Evolutionary conservation across 2,113 vertebrate genomes (phyloP), one percentile per base, ranked within the genome.

Genomic region (Lophura nycthemera): DNA sequence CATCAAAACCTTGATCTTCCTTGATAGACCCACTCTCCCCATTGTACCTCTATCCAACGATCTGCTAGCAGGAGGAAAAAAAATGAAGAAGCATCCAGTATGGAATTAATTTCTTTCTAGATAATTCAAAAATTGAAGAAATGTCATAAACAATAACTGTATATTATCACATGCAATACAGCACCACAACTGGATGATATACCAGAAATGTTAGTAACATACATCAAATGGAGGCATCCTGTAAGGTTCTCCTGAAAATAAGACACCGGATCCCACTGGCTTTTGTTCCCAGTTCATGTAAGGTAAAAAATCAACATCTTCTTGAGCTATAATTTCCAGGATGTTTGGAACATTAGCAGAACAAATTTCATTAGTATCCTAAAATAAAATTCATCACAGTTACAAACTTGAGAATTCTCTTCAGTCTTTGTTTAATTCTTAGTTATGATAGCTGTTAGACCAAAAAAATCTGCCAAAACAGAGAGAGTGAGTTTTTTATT

Each of bases 271-370:
- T 21, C 30, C 43, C 32, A 19, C 10, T 77, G 34, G 47, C 25
- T 34, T 36, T 57, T 21, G 4, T 24, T 93, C 67, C 98, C 98
- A 99, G 63, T 61, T 84, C 64, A 99, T 89, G 54, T 98, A 99
- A 2, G 98, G 97, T 47, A 99, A 96, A 95, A 99, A 95, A 94
- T 99, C 98, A 66, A 99, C 97, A 75, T 98, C 97, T 94, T 98
- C 98, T 63, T 98, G 93, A 59, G 97, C 93, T 34, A 98, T 93
- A 74, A 99, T 81, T 93, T 98, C 97, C 42, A 92, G 91, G 82
- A 98, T 82, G 91, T 98, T 96, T 52, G 98, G 98, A 81, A 24
- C 77, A 61, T 87, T n/a, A 76, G 79, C 36, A 54, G 52, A 69
- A 67, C 50, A 77, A 20, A 57, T 73, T 27, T 97, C 85, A 38